A percentile compares a stretch with the other conserved stretches of the same genome.
phyloP scores from a whole-genome alignment of 2,797 vertebrate species.

The Mormyrus proboscirostris region DNA sequence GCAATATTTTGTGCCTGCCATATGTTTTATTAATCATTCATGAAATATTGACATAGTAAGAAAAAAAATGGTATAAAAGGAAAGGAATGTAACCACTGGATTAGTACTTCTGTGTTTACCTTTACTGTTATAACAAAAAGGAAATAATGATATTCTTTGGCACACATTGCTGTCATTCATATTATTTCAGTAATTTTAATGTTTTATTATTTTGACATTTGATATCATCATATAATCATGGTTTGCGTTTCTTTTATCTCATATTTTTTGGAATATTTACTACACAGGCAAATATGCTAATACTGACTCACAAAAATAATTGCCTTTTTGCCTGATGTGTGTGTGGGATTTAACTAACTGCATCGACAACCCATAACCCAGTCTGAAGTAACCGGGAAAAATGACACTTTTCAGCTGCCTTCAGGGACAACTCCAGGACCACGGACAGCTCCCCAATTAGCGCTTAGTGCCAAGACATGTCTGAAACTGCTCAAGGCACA shows the following conservation, averaged over 20 bases:
- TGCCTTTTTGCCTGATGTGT: background rate
- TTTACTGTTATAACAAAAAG: background rate
- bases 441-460: background rate
- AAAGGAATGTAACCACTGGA: background rate
- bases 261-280: background rate
- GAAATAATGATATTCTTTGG: background rate
- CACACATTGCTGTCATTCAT: background rate
- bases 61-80: background rate
- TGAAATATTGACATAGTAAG: background rate
- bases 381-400: background rate
- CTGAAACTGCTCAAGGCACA: background rate
- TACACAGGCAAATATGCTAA: background rate
- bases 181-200: background rate
- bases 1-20: background rate
- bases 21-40: background rate
- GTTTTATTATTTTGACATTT: background rate
- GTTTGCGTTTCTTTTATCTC: background rate
- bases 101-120: background rate
- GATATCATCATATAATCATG: background rate
- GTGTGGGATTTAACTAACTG: background rate
- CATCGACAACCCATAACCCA: background rate
- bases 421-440: conserved; percentile 1
- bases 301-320: background rate
- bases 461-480: background rate
- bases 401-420: background rate